Conservation (phyloP, 2,888 invertebrate genomes). For the Sipha maydis region DNA sequence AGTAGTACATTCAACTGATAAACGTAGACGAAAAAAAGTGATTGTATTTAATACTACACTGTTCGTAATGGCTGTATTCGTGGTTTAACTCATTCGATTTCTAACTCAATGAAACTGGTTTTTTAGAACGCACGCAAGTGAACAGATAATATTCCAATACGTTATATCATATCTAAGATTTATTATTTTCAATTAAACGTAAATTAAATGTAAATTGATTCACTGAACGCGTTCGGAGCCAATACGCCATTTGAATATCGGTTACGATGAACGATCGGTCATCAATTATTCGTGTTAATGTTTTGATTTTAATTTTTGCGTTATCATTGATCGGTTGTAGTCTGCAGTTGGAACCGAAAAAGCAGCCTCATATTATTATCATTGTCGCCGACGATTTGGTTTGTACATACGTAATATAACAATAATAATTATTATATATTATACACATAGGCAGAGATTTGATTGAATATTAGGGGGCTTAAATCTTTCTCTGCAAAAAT, state of each 20-base stretch:
- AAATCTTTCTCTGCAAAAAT: too few species aligned
- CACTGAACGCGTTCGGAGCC: not conserved
- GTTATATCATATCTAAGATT: too few species aligned
- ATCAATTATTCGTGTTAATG: not conserved
- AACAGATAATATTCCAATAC: too few species aligned
- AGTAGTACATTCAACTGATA: too few species aligned
- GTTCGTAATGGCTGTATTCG: too few species aligned
- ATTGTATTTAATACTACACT: too few species aligned
- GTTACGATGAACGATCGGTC: not conserved
- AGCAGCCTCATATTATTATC: slow-evolving; percentile 67
- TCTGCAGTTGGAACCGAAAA: not conserved
- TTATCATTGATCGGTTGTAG: not conserved
- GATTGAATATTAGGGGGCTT: not conserved
- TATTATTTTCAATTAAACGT: too few species aligned
- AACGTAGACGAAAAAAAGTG: too few species aligned
- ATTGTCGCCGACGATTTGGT: slow-evolving; percentile 69
- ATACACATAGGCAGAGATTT: not conserved
- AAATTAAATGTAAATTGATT: not conserved
- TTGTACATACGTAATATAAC: slow-evolving; percentile 56
- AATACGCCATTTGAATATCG: not conserved
- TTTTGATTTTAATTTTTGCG: not conserved
- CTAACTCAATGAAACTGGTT: too few species aligned
- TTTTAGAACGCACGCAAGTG: too few species aligned
- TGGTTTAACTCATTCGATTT: too few species aligned
- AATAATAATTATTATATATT: not conserved